Conservation (phyloP, 2,113 vertebrate species). For the Triplophysa dalaica region DNA sequence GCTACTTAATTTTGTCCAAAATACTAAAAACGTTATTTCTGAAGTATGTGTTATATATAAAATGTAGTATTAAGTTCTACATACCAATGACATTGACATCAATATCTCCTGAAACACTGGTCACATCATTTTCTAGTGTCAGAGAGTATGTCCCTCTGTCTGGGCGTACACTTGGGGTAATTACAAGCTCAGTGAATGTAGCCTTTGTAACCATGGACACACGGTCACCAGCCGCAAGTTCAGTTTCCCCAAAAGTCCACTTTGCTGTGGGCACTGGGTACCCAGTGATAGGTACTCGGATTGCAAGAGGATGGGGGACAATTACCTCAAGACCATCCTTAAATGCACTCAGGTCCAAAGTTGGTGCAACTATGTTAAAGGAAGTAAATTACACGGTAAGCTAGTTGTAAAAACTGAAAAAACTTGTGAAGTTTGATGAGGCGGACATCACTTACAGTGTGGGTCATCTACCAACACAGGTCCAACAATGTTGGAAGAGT, state of each 20-base stretch:
- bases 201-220: slow-evolving; percentile 82
- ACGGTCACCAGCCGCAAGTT: slow-evolving; percentile 80
- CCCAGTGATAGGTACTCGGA: slow-evolving; percentile 88
- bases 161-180: slow-evolving; percentile 89
- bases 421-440: slow-evolving; percentile 14
- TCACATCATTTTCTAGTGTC: slow-evolving; percentile 85
- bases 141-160: slow-evolving; percentile 91
- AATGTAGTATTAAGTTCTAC: slow-evolving; percentile 18
- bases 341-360: slow-evolving; percentile 89
- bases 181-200: slow-evolving; percentile 83
- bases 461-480: slow-evolving; percentile 91
- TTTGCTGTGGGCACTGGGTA: slow-evolving; percentile 87
- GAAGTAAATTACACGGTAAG: slow-evolving; percentile 7
- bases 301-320: slow-evolving; percentile 89
- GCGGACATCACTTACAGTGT: slow-evolving; percentile 73
- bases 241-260: slow-evolving; percentile 85
- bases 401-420: not conserved
- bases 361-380: slow-evolving; percentile 80
- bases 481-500: slow-evolving; percentile 87
- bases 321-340: slow-evolving; percentile 94
- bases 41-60: not conserved
- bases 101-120: slow-evolving; percentile 89
- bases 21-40: not conserved
- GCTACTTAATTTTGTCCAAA: not conserved
- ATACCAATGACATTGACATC: slow-evolving; percentile 96